phyloP scores from a whole-genome alignment of 2,797 vertebrate species.

The Natrix natrix region DNA sequence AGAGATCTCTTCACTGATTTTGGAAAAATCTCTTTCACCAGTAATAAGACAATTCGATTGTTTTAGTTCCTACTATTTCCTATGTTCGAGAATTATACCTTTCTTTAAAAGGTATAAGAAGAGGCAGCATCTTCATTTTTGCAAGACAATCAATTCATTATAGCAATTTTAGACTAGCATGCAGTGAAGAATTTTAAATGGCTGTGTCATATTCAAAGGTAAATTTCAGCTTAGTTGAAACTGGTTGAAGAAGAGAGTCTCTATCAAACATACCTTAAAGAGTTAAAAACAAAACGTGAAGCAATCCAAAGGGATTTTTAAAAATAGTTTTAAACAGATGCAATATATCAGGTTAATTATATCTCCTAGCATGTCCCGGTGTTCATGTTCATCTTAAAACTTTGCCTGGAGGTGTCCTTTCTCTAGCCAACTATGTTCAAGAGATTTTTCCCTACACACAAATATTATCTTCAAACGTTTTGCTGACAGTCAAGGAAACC shows the following conservation, averaged over 20 bases:
- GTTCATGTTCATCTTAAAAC: background rate
- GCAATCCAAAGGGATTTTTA: background rate
- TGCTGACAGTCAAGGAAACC: background rate
- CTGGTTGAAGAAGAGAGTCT: background rate
- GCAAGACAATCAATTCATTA: background rate
- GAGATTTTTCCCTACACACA: background rate
- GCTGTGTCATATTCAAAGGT: background rate
- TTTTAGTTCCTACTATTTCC: background rate
- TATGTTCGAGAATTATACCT: background rate
- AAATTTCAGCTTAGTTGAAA: background rate
- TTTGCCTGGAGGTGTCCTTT: background rate
- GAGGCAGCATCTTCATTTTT: background rate
- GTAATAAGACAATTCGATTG: background rate
- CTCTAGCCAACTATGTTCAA: background rate
- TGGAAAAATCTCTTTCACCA: background rate
- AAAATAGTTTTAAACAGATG: background rate
- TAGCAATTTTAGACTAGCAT: background rate
- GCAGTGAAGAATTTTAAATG: background rate
- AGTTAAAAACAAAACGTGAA: background rate
- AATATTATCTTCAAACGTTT: background rate
- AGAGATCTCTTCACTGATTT: background rate
- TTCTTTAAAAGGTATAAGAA: background rate
- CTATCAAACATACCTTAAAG: background rate
- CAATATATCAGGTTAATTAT: slow-evolving; percentile 5
- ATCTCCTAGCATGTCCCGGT: background rate